Evolutionary conservation across 2,888 invertebrate genomes (phyloP).

Genomic region (Mesochorus sp.): DNA sequence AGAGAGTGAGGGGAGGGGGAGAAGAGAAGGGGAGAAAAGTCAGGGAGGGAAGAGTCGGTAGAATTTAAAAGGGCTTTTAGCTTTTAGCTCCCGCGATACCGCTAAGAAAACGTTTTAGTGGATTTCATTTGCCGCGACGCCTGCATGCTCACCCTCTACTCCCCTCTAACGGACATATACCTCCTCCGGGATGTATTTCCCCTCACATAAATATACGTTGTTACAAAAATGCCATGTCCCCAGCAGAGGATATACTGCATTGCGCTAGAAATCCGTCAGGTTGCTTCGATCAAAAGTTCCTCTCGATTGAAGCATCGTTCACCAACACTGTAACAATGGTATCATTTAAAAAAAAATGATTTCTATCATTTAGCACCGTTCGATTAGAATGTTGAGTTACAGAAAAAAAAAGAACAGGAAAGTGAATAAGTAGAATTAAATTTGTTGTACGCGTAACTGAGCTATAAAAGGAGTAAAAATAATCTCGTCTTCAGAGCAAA

Average conservation of each 20-base stretch:
- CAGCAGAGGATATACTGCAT: background rate
- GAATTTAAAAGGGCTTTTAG: conserved; percentile 80
- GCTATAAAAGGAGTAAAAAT: conserved; percentile 38
- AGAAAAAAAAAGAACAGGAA: too few species aligned
- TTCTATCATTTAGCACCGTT: too few species aligned
- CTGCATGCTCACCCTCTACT: conserved; percentile 21
- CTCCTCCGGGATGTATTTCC: background rate
- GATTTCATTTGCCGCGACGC: conserved; percentile 76
- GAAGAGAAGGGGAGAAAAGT: conserved; percentile 28
- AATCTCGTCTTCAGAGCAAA: conserved; percentile 63
- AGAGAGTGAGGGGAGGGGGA: conserved; percentile 5
- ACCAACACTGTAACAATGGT: background rate
- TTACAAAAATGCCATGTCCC: background rate
- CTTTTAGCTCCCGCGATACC: conserved; percentile 77
- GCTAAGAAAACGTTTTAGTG: conserved; percentile 79
- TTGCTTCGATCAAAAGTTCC: background rate
- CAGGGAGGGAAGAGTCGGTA: conserved; percentile 69
- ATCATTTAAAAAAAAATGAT: too few species aligned
- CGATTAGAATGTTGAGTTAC: too few species aligned
- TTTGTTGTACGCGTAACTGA: background rate
- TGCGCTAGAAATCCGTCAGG: background rate
- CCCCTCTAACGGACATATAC: conserved; percentile 2
- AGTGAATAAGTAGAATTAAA: background rate
- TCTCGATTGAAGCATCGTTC: background rate
- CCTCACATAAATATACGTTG: background rate